A percentile compares a stretch with the other conserved stretches of the same genome.
These are phyloP conservation scores for Lagodon rhomboides DNA, from an alignment of 2,797 vertebrate species.

Conservation along the genomic window DNA sequence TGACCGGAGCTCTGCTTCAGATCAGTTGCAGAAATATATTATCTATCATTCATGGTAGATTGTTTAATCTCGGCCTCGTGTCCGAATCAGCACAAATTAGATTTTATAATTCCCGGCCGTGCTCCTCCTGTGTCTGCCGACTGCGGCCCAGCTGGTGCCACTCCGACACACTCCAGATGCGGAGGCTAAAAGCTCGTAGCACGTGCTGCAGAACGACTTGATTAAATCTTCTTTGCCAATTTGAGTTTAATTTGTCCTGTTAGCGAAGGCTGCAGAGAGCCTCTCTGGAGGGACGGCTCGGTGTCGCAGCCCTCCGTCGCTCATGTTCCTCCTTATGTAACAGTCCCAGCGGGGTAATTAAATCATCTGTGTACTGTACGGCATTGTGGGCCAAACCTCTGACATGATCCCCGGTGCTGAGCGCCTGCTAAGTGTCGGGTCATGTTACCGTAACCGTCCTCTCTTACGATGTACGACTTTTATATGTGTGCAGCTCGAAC, in stretches of 20 bases:
- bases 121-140: neutral
- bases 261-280: slow-evolving; percentile 11
- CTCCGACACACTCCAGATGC: slow-evolving; percentile 24
- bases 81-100: neutral
- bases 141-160: neutral
- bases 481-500: slow-evolving; percentile 2
- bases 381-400: slow-evolving; percentile 9
- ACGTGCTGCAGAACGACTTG: slow-evolving; percentile 15
- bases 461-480: slow-evolving; percentile 15
- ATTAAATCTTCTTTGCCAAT: slow-evolving; percentile 43
- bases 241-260: slow-evolving; percentile 14
- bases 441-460: neutral
- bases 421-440: slow-evolving; percentile 33
- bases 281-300: slow-evolving; percentile 3
- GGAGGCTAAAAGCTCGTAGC: neutral
- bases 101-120: accelerated
- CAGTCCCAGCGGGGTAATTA: slow-evolving; percentile 45
- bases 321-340: slow-evolving; percentile 65
- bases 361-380: slow-evolving; percentile 50
- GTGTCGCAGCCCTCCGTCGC: slow-evolving; percentile 2
- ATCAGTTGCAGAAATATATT: neutral
- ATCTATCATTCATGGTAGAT: slow-evolving; percentile 14
- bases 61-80: neutral
- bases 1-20: neutral
- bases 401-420: slow-evolving; percentile 33